These are phyloP conservation scores for Acipenser oxyrinchus DNA, from an alignment of 2,797 vertebrate genomes.

Conservation along the genomic window DNA sequence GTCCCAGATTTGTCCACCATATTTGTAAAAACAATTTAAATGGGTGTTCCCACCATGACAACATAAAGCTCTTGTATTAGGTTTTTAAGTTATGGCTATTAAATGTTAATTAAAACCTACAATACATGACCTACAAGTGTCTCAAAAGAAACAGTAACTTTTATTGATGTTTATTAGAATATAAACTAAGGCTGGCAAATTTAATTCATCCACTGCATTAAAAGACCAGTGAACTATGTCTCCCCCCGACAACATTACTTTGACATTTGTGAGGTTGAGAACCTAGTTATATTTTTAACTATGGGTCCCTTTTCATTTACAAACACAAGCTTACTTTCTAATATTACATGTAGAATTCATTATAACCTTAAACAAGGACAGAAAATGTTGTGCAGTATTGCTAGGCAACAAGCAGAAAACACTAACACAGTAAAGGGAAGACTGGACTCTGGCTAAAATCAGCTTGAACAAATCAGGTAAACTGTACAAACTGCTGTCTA, in stretches of 20 bases:
- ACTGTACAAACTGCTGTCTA: constrained; percentile 17
- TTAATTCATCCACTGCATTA: neutral
- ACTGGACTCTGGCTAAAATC: constrained; percentile 13
- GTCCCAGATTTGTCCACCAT: too few species aligned
- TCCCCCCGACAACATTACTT: neutral
- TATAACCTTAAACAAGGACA: neutral
- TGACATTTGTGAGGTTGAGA: constrained; percentile 3
- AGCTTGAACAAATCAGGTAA: constrained; percentile 25
- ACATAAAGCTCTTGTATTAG: too few species aligned
- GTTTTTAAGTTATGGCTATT: too few species aligned
- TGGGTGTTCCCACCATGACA: too few species aligned
- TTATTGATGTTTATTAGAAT: too few species aligned
- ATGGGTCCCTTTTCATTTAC: neutral
- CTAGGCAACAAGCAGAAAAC: constrained; percentile 34
- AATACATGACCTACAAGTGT: too few species aligned
- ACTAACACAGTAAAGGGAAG: constrained; percentile 5
- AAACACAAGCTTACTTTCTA: neutral
- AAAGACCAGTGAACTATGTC: neutral
- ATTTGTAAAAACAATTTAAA: too few species aligned
- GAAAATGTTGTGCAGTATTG: constrained; percentile 16
- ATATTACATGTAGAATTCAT: constrained; percentile 20
- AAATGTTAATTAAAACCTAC: too few species aligned
- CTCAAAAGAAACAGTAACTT: too few species aligned
- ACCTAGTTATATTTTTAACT: constrained; percentile 5
- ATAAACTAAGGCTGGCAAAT: too few species aligned